These are phyloP conservation scores for Machimus rusticus DNA, from an alignment of 2,888 invertebrate genomes.

Conservation along the genomic window DNA sequence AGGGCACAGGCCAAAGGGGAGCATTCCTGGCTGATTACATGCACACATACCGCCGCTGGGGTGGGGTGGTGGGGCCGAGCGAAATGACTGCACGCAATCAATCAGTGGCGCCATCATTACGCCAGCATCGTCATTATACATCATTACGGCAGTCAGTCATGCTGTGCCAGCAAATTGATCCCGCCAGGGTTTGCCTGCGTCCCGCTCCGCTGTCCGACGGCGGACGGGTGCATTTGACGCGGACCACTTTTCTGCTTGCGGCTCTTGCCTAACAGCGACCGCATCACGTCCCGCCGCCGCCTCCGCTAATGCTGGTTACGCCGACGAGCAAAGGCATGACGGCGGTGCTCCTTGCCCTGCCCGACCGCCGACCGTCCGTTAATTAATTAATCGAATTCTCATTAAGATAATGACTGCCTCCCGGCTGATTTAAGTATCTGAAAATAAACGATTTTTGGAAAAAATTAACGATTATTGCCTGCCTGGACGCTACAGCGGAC, in stretches of 20 bases:
- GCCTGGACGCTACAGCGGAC: not conserved
- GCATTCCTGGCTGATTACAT: not conserved
- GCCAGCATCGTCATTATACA: constrained; percentile 41
- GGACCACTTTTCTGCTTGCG: not conserved
- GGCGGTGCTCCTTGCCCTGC: not conserved
- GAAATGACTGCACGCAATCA: constrained; percentile 41
- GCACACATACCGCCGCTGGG: not conserved
- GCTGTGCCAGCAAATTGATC: not conserved
- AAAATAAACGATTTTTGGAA: not conserved
- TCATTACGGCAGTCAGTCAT: constrained; percentile 42
- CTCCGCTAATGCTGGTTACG: not conserved
- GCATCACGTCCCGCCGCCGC: not conserved
- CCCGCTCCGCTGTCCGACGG: not conserved
- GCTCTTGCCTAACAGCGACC: not conserved
- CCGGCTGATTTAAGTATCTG: not conserved
- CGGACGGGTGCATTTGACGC: not conserved
- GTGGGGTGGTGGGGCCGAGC: not conserved
- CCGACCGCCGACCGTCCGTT: not conserved
- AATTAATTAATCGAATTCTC: constrained; percentile 21
- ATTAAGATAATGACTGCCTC: not conserved
- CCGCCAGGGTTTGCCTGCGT: not conserved
- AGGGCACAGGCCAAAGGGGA: not conserved
- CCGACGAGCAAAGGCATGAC: not conserved
- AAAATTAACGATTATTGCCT: not conserved
- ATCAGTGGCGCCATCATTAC: constrained; percentile 47